Evolutionary conservation across 2,888 invertebrate species (phyloP), one percentile per base, ranked within the genome.

Genomic region (Patella pellucida): DNA sequence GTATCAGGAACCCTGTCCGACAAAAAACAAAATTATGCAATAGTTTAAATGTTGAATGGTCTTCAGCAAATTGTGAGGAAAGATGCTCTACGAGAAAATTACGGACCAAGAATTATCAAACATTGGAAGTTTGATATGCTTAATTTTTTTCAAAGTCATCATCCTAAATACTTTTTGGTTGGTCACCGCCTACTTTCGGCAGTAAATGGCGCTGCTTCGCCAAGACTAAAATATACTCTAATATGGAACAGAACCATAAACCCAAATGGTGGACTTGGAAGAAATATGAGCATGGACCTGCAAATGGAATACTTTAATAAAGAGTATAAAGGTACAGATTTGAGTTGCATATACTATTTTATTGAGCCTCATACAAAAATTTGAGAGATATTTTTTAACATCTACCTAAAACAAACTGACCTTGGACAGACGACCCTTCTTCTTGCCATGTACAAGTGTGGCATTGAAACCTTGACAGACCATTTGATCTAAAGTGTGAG

Each of bases 281-380:
- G 76, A 15, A 82, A 82, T 68, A 76, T 82, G 5, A 71, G 69
- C 12, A 81, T 80, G 79, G 82, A 82, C 68, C 70, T 82, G 51
- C 81, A 81, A 31, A 82, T 81, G 79, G 82, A 82, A 56, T 76
- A 71, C 62, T 77, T 69, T n/a, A 82, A 82, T 67, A 76, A 76
- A 71, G 75, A 75, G 31, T 81, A 76, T 51, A 81, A 82, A 79
- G 80, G 77, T 82, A 77, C 31, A 23, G 16, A 14, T 31, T 31
- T 31, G 2, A 31, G 31, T 3, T 3, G 4, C 31, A 31, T 31
- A 31, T 31, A 31, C 27, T 27, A 31, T 31, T 31, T 31, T 31
- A 3, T 3, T 31, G 31, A 31, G 31, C 31, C 31, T 31, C 31
- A 31, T 31, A 31, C 2, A 31, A 31, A 31, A 31, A 3, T 3